These are phyloP conservation scores for Felis chaus DNA, from an alignment of 2,113 vertebrate species.

Conservation along the genomic window DNA sequence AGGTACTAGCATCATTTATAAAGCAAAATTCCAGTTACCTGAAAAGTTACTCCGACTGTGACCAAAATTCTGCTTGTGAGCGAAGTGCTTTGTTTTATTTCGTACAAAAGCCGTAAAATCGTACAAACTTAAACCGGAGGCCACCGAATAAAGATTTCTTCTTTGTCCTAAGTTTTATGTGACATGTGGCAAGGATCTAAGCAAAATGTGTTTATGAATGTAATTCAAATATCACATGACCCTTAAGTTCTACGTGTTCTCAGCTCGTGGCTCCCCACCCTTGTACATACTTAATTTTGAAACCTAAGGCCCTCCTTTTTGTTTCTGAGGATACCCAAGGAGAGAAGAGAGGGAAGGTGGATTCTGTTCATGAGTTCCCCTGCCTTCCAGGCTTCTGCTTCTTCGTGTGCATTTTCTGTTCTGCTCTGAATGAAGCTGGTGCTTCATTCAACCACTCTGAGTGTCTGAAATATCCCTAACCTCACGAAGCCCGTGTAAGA, in stretches of 20 bases:
- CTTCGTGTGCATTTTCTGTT: neutral
- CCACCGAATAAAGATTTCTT: neutral
- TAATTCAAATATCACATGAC: neutral
- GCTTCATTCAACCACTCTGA: neutral
- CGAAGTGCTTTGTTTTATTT: neutral
- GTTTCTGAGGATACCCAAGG: neutral
- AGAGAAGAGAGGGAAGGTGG: neutral
- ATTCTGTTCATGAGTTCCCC: neutral
- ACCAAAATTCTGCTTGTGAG: neutral
- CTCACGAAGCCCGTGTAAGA: neutral
- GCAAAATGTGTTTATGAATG: neutral
- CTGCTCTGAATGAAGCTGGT: neutral
- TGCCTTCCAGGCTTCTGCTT: neutral
- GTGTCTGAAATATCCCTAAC: neutral
- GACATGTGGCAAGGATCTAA: neutral
- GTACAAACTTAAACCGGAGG: neutral
- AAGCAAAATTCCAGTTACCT: neutral
- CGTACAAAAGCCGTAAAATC: neutral
- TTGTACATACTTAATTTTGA: too few relatives aligned
- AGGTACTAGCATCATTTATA: neutral
- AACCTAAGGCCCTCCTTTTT: neutral
- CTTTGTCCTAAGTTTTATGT: neutral
- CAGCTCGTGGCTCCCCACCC: accelerated
- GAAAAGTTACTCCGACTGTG: neutral
- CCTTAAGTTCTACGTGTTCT: neutral